Conservation (phyloP, 1,140 invertebrate genomes). For the Leptestheria dahalacensis region DNA sequence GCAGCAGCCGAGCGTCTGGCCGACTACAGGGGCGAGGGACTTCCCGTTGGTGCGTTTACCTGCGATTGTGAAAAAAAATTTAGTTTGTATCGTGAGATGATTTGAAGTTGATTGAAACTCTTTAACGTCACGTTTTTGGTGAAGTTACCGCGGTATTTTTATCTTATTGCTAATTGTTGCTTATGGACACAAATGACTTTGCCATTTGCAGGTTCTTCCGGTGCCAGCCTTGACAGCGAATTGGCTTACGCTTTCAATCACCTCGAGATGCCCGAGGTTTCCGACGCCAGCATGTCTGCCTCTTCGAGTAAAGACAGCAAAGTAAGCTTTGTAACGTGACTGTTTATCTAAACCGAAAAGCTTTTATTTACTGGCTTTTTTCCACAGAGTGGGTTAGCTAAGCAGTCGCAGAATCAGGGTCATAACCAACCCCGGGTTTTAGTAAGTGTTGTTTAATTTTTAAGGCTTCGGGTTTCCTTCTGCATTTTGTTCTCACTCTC, state of each 20-base stretch:
- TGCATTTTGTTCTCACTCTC: not conserved
- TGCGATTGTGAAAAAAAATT: not conserved
- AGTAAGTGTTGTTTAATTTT: slow-evolving; percentile 13
- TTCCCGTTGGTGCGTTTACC: slow-evolving; percentile 4
- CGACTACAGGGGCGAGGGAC: slow-evolving; percentile 26
- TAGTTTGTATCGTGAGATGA: no score
- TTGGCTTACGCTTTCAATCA: not conserved
- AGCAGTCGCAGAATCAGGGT: slow-evolving; percentile 12
- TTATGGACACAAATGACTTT: no score
- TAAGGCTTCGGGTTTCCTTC: not conserved
- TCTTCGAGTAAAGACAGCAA: slow-evolving; percentile 13
- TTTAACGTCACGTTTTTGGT: no score
- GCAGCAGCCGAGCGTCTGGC: slow-evolving; percentile 28
- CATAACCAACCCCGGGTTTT: slow-evolving; percentile 11
- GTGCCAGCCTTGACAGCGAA: slow-evolving; percentile 3
- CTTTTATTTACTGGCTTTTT: slow-evolving; percentile 12
- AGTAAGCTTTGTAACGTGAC: slow-evolving; percentile 8
- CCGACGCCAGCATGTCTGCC: slow-evolving; percentile 3
- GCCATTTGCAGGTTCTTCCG: slow-evolving; percentile 1
- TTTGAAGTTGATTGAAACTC: no score
- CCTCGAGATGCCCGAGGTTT: slow-evolving; percentile 13
- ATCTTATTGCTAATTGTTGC: no score
- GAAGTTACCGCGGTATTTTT: no score
- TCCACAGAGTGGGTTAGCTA: slow-evolving; percentile 14
- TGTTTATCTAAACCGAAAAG: not conserved